A percentile compares a stretch with the other conserved stretches of the same genome.
These are phyloP conservation scores for Trichoplusia ni DNA, from an alignment of 1,140 invertebrate species.

Conservation along the genomic window DNA sequence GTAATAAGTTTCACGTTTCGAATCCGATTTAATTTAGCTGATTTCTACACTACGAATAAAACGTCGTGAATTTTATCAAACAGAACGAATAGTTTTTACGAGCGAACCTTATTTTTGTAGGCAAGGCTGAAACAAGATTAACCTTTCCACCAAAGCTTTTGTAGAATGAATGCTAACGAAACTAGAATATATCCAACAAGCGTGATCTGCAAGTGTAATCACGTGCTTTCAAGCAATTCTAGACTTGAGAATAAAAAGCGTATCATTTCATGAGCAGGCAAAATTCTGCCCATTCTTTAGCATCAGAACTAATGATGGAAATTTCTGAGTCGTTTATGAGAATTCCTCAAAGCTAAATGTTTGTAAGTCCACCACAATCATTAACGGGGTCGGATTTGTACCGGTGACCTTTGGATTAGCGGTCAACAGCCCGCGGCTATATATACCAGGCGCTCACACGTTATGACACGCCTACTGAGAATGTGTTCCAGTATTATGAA, in stretches of 20 bases:
- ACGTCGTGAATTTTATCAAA: too few species aligned
- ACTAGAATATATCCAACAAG: background rate
- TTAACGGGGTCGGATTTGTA: constrained; percentile 1
- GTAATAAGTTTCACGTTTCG: too few species aligned
- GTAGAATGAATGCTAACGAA: background rate
- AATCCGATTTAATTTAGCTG: too few species aligned
- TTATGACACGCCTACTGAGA: background rate
- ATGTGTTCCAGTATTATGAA: background rate
- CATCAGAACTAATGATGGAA: background rate
- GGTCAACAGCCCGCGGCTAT: background rate
- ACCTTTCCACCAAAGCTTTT: background rate
- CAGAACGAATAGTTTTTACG: too few species aligned
- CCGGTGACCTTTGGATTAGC: background rate
- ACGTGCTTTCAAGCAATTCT: background rate
- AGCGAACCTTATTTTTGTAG: too few species aligned
- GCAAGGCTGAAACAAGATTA: background rate
- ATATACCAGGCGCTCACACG: background rate
- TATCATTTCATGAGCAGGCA: background rate
- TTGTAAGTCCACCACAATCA: background rate
- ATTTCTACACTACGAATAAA: too few species aligned
- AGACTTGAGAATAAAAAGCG: background rate
- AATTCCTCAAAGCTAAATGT: background rate
- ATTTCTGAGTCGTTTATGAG: background rate
- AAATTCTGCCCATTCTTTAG: background rate
- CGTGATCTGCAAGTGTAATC: background rate